phyloP scores from a whole-genome alignment of 2,797 vertebrate genomes.

The Clamator glandarius region DNA sequence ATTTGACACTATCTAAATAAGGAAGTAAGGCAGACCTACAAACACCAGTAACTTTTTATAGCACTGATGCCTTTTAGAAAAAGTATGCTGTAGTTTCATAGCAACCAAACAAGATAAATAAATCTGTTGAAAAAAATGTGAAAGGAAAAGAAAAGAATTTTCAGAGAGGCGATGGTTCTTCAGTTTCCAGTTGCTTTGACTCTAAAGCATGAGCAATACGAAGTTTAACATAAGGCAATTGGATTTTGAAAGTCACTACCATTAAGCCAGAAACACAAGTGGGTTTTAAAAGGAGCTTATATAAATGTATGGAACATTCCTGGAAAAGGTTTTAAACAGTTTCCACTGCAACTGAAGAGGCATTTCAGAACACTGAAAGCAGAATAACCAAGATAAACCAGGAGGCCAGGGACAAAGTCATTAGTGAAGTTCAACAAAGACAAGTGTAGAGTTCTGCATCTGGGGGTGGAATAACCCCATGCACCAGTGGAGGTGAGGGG shows the following conservation, averaged over 20 bases:
- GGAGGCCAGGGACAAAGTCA: neutral
- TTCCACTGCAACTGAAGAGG: neutral
- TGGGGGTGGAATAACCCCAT: too few species aligned
- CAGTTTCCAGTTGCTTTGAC: neutral
- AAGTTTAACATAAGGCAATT: neutral
- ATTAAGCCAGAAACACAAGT: neutral
- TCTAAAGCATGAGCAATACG: neutral
- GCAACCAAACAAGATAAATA: neutral
- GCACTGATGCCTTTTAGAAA: neutral
- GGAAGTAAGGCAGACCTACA: neutral
- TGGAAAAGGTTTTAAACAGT: neutral
- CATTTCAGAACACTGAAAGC: neutral
- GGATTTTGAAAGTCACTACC: neutral
- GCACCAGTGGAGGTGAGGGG: too few species aligned
- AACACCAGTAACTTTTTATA: neutral
- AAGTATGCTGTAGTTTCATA: neutral
- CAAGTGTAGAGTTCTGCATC: too few species aligned
- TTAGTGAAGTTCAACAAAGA: neutral
- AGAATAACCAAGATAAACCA: neutral
- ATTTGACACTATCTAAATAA: neutral
- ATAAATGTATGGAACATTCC: neutral
- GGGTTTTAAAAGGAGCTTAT: neutral
- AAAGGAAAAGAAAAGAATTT: neutral
- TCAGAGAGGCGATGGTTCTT: neutral
- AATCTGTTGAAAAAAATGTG: neutral